Evolutionary conservation across 1,140 invertebrate genomes (phyloP), one percentile per base, ranked within the genome.

Genomic region (Diorhabda elongata): DNA sequence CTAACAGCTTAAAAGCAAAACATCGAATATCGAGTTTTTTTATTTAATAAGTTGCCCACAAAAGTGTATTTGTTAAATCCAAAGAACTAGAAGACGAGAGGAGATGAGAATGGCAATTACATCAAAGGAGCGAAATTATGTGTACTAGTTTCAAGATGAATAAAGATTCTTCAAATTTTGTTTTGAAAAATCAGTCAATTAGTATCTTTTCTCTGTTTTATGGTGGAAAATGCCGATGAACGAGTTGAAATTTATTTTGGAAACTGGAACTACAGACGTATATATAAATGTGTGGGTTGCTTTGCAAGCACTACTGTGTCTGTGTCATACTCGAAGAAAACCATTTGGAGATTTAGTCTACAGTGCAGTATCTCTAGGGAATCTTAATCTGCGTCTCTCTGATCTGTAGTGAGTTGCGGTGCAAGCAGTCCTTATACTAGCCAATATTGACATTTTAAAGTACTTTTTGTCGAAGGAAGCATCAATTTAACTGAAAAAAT

Each of bases 221-320:
- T 6, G 52, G 2, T 6, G 52, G 1, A 56, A n/a, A 56, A 56
- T 2, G 52, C 52, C 52, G 6, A 6, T 56, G 52, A 56, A 56
- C 2, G 52, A 7, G 52, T n/a, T 56, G 52, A 56, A 56, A 6
- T 56, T 26, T 26, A 26, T 26, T 6, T 56, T 56, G 52, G 52
- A 2, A 56, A 56, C 52, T 56, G 52, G 52, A 56, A 7, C 2
- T 56, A 56, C 52, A 56, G 52, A 56, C 52, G 52, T n/a, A n/a
- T 56, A 56, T 56, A n/a, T 56, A 56, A 56, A 56, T 56, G 52
- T 56, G n/a, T 1, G 52, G 52, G 52, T 56, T 56, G 52, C 52
- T 56, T 56, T n/a, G 52, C 52, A n/a, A 56, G n/a, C n/a, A 2
- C 52, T 56, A 6, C 52, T 56, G 52, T 26, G 26, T 26, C 26